Conservation (phyloP, 1,140 invertebrate species). For the Wasmannia auropunctata region DNA sequence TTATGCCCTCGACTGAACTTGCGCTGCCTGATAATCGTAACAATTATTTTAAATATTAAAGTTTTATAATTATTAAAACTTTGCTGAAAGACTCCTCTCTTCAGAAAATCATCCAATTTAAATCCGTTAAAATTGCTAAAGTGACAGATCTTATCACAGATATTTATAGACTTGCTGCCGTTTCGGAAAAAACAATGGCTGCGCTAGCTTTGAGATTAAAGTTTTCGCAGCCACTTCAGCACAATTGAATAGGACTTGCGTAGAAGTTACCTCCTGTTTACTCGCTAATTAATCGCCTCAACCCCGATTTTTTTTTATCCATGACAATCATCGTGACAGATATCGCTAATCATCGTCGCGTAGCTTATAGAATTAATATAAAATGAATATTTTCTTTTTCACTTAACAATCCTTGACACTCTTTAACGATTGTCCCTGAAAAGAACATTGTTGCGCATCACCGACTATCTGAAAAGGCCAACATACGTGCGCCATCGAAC, state of each 20-base stretch:
- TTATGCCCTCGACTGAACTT: not conserved
- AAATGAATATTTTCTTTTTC: not conserved
- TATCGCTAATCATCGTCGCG: not conserved
- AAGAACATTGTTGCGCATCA: conserved; percentile 28
- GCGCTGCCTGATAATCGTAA: conserved; percentile 2
- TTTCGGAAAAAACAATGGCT: too few relatives aligned
- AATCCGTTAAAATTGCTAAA: not conserved
- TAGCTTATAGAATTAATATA: not conserved
- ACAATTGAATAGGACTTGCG: too few relatives aligned
- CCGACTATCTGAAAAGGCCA: conserved; percentile 14
- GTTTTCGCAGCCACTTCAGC: too few relatives aligned
- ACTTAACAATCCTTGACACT: not conserved
- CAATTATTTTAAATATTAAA: too few relatives aligned
- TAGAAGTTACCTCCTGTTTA: too few relatives aligned
- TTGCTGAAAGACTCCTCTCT: not conserved
- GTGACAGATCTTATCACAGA: not conserved
- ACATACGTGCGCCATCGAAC: not conserved
- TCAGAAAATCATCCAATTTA: not conserved
- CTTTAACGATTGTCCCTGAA: conserved; percentile 5
- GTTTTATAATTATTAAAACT: conserved; percentile 10
- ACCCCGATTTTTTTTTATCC: too few relatives aligned
- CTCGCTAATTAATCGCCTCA: too few relatives aligned
- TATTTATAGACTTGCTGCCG: not conserved
- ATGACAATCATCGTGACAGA: not conserved
- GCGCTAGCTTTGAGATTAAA: too few relatives aligned